Percentiles rank a stretch among this genome's conserved stretches.
Evolutionary conservation across 2,797 vertebrate species (phyloP).

Genomic region (Spea hammondii): DNA sequence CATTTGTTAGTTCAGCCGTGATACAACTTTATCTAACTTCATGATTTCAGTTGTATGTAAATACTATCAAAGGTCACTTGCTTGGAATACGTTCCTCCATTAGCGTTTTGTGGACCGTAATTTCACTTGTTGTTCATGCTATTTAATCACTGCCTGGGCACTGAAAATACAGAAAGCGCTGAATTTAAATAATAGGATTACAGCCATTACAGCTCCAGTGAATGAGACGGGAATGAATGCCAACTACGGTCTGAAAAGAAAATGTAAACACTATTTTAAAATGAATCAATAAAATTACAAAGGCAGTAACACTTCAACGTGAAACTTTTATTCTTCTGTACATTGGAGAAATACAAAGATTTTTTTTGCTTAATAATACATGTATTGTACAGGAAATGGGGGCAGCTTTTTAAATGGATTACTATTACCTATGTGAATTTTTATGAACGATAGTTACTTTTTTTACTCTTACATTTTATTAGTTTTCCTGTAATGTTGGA

Average conservation of each 20-base stretch:
- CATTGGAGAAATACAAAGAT: neutral
- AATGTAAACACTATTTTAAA: constrained; percentile 44
- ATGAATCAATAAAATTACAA: constrained; percentile 43
- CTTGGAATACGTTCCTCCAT: constrained; percentile 25
- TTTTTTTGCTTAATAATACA: too few relatives aligned
- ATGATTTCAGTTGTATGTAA: constrained; percentile 48
- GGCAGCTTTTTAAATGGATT: too few relatives aligned
- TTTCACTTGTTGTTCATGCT: constrained; percentile 27
- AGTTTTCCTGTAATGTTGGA: too few relatives aligned
- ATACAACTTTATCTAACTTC: constrained; percentile 44
- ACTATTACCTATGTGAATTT: too few relatives aligned
- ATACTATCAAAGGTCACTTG: constrained; percentile 48
- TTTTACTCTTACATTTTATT: too few relatives aligned
- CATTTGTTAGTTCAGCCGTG: constrained; percentile 27
- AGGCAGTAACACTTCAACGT: constrained; percentile 35
- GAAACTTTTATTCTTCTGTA: neutral
- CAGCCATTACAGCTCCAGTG: constrained; percentile 15
- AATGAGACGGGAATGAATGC: constrained; percentile 35
- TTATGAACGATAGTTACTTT: too few relatives aligned
- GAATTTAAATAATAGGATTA: constrained; percentile 50
- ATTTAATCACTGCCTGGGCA: constrained; percentile 46
- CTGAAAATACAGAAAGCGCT: constrained; percentile 43
- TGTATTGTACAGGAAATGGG: too few relatives aligned
- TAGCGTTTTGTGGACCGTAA: constrained; percentile 23
- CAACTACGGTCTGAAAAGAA: constrained; percentile 38